Percentiles rank a stretch among this genome's conserved stretches.
These are phyloP conservation scores for Trichonephila inaurata DNA, from an alignment of 1,140 invertebrate genomes.

Conservation along the genomic window DNA sequence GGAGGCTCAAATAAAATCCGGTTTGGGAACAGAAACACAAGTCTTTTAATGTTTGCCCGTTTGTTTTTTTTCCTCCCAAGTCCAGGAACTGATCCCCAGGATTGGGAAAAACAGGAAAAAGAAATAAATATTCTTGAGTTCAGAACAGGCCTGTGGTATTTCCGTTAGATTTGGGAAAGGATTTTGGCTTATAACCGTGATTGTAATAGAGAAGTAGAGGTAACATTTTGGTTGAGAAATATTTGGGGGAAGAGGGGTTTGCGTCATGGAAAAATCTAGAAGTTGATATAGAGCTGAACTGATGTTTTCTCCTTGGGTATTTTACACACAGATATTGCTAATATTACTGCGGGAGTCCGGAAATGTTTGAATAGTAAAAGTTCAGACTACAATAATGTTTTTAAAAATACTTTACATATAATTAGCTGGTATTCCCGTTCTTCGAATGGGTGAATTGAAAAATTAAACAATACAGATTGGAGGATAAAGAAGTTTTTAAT, in stretches of 20 bases:
- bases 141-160: neutral
- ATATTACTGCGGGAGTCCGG: too few species aligned
- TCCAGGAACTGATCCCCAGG: slow-evolving; percentile 14
- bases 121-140: slow-evolving; percentile 4
- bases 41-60: slow-evolving; percentile 63
- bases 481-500: too few species aligned
- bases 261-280: neutral
- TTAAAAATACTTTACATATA: too few species aligned
- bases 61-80: slow-evolving; percentile 27
- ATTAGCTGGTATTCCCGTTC: too few species aligned
- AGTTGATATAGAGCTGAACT: too few species aligned
- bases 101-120: neutral
- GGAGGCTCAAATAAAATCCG: slow-evolving; percentile 28
- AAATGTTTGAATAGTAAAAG: too few species aligned
- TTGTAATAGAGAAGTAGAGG: neutral
- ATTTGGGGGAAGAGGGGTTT: neutral
- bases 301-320: too few species aligned
- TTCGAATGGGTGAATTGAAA: too few species aligned
- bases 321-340: too few species aligned
- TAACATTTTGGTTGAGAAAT: neutral
- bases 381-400: too few species aligned
- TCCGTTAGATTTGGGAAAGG: neutral
- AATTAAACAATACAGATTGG: too few species aligned
- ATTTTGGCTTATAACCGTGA: neutral
- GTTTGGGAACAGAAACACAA: slow-evolving; percentile 36